Evolutionary conservation across 2,797 vertebrate species (phyloP).

Genomic region (Enteromius unitaeniatus): DNA sequence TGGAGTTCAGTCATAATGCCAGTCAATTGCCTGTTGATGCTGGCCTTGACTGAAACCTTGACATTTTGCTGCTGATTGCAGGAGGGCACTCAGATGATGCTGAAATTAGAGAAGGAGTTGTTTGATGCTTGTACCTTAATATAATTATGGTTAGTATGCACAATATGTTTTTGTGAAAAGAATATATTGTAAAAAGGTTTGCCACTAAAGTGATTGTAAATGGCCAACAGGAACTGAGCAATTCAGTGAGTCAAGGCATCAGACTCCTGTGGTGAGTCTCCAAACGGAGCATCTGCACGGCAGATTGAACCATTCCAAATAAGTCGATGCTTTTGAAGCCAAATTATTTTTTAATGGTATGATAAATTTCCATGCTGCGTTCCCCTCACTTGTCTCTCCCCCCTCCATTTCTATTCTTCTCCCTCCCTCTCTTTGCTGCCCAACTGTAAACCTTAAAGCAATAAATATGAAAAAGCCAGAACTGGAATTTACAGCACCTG

Average conservation of each 20-base stretch:
- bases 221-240: slow-evolving; percentile 27
- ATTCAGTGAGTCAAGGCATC: slow-evolving; percentile 34
- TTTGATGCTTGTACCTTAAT: not conserved
- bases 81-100: slow-evolving; percentile 25
- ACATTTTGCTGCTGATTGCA: slow-evolving; percentile 1
- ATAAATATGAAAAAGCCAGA: slow-evolving; percentile 77
- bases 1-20: slow-evolving; percentile 31
- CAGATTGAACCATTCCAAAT: slow-evolving; percentile 64
- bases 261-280: slow-evolving; percentile 25
- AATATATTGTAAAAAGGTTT: not conserved
- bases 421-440: slow-evolving; percentile 53
- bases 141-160: not conserved
- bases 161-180: not conserved
- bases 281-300: slow-evolving; percentile 60
- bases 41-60: slow-evolving; percentile 20
- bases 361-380: slow-evolving; percentile 68
- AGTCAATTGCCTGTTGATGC: slow-evolving; percentile 42
- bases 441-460: slow-evolving; percentile 75
- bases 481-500: slow-evolving; percentile 83
- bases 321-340: slow-evolving; percentile 63
- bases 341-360: slow-evolving; percentile 74
- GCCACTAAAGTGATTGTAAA: slow-evolving; percentile 29
- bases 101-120: not conserved
- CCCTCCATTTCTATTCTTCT: slow-evolving; percentile 23
- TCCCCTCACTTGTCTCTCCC: slow-evolving; percentile 41